These are phyloP conservation scores for Microplitis demolitor DNA, from an alignment of 1,140 invertebrate species.

Conservation along the genomic window DNA sequence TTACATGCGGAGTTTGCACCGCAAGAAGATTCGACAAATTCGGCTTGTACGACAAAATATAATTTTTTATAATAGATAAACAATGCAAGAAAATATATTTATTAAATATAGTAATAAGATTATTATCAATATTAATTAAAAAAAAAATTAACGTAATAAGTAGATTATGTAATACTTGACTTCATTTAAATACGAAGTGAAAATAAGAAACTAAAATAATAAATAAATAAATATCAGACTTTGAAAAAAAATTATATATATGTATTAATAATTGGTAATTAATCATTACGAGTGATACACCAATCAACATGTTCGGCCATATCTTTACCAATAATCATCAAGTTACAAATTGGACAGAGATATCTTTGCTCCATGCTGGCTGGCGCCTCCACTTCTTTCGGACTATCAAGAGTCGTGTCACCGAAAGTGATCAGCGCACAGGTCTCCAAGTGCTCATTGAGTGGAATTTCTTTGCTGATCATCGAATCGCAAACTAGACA, in stretches of 20 bases:
- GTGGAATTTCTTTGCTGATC: slow-evolving; percentile 54
- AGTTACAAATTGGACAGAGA: slow-evolving; percentile 55
- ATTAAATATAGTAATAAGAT: slow-evolving; percentile 1
- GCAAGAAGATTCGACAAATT: slow-evolving; percentile 29
- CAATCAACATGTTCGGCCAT: slow-evolving; percentile 57
- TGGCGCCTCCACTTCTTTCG: slow-evolving; percentile 11
- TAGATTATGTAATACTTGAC: background rate
- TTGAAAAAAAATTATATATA: background rate
- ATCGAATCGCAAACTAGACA: slow-evolving; percentile 69
- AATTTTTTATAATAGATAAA: background rate
- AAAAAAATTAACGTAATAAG: background rate
- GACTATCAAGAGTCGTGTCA: slow-evolving; percentile 25
- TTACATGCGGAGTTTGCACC: slow-evolving; percentile 54
- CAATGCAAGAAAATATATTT: background rate
- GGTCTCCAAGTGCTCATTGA: slow-evolving; percentile 70
- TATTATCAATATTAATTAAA: background rate
- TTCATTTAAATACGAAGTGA: background rate
- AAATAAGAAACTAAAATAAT: background rate
- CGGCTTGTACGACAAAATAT: slow-evolving; percentile 43
- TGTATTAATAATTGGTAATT: background rate
- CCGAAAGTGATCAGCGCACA: slow-evolving; percentile 61
- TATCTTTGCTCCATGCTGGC: slow-evolving; percentile 28
- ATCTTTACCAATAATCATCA: slow-evolving; percentile 37
- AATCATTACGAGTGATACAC: slow-evolving; percentile 37
- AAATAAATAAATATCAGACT: background rate